A percentile compares a stretch with the other conserved stretches of the same genome.
Evolutionary conservation across 1,140 invertebrate species (phyloP).

Genomic region (Rhopalosiphum maidis): DNA sequence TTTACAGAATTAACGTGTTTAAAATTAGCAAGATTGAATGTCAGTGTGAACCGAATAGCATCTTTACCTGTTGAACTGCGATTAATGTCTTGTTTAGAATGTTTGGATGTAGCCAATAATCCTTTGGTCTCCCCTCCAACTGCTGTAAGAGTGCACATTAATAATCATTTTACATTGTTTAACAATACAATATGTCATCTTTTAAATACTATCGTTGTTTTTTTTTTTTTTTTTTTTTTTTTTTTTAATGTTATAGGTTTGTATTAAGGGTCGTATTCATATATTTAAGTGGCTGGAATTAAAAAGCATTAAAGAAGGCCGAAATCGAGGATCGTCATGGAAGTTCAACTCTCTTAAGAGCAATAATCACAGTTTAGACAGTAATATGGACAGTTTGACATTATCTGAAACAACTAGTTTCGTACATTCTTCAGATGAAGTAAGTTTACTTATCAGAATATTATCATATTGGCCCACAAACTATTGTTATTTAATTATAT

Average conservation of each 20-base stretch:
- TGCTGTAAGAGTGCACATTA: slow-evolving; percentile 61
- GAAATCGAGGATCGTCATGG: slow-evolving; percentile 22
- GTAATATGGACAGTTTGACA: slow-evolving; percentile 48
- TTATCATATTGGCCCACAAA: background rate
- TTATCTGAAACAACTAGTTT: slow-evolving; percentile 34
- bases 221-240: background rate
- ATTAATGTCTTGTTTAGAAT: slow-evolving; percentile 80
- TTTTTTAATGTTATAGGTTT: slow-evolving; percentile 70
- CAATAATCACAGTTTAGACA: slow-evolving; percentile 43
- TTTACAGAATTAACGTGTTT: slow-evolving; percentile 84
- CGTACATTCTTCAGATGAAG: slow-evolving; percentile 43
- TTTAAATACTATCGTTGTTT: background rate
- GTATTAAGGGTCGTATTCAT: slow-evolving; percentile 88
- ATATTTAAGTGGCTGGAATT: slow-evolving; percentile 94
- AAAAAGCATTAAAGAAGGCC: slow-evolving; percentile 64
- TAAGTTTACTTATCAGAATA: background rate
- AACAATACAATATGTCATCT: background rate
- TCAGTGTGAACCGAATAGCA: slow-evolving; percentile 87
- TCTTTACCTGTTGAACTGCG: slow-evolving; percentile 84
- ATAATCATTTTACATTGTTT: background rate
- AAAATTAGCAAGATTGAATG: slow-evolving; percentile 82
- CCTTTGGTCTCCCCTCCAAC: slow-evolving; percentile 89
- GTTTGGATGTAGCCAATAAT: slow-evolving; percentile 83
- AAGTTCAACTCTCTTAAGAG: slow-evolving; percentile 25
- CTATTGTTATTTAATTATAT: background rate